Base-by-base conservation (phyloP, 2,888 invertebrate genomes). In the Orthosia cruda region DNA sequence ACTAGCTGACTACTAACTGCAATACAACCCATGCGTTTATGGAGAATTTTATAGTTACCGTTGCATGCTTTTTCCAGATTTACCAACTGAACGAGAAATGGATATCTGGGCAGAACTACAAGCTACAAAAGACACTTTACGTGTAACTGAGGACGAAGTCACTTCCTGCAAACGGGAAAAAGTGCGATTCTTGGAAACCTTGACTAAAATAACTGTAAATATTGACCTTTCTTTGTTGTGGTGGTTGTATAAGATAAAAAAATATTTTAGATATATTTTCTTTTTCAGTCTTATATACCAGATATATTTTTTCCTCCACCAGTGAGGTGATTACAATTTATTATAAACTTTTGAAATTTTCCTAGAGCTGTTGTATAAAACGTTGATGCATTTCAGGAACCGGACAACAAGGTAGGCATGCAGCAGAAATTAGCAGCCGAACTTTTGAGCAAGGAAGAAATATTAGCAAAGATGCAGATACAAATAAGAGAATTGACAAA, bases 361-460 rank as follows among this genome's bases (percentile, higher is more conserved):
- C 5, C 59, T 64, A 49, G 62, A 52, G 12, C 18, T 68, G 26
- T 65, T 52, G 47, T 32, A 52, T 49, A 47, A 58, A 68, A 58
- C 23, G 13, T 64, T 73, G 15, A 47, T 72, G 18, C n/a, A 11
- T 94, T 93, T 78, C 90, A 95, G 94, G 96, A 96, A 81, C 89
- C 95, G 1, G 96, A 96, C 26, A 94, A 95, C 84, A 95, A 96
- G 89, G 91, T 94, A 84, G 94, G 94, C 54, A 93, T 96, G 88
- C 95, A 97, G 89, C 96, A 96, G 84, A 96, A 96, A 88, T 81
- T 97, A 83, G 95, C 96, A 7, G 95, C 95, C 12, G 97, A 97
- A 79, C 92, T 97, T 49, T 81, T 96, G 12, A 94, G 91, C 80
- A 97, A 96, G 82, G 97, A 96, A 80, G 96, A 96, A 91, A 91